Evolutionary conservation across 2,113 vertebrate species (phyloP).

Genomic region (Ceratotherium simum): DNA sequence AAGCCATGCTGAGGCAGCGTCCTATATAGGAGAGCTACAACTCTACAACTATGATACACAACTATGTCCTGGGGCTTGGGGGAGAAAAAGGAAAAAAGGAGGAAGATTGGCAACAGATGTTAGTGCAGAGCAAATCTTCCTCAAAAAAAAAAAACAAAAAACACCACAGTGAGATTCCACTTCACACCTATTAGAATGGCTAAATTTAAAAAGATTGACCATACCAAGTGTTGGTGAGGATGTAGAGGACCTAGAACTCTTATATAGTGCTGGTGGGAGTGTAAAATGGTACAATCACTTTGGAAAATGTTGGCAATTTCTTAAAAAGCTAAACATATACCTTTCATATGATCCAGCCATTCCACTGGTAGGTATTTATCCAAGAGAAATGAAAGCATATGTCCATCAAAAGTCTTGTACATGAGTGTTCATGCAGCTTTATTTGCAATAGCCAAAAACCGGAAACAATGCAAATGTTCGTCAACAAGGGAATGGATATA

Average conservation of each 20-base stretch:
- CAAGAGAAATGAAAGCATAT: constrained; percentile 39
- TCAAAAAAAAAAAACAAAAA: too few relatives aligned
- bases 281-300: not conserved
- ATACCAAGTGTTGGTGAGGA: not conserved
- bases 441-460: not conserved
- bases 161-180: not conserved
- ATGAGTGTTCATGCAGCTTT: not conserved
- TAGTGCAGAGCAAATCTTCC: too few relatives aligned
- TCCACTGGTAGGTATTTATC: not conserved
- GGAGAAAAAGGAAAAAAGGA: too few relatives aligned
- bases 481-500: not conserved
- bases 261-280: not conserved
- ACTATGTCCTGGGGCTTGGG: too few relatives aligned
- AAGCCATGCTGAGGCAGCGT: too few relatives aligned
- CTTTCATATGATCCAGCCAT: not conserved
- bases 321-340: not conserved
- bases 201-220: not conserved
- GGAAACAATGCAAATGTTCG: not conserved
- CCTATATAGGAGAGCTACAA: too few relatives aligned
- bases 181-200: not conserved
- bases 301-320: not conserved
- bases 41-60: too few relatives aligned
- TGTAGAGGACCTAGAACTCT: not conserved
- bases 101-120: too few relatives aligned
- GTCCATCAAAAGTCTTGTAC: not conserved